Evolutionary conservation across 2,113 vertebrate genomes (phyloP), one percentile per base, ranked within the genome.

Genomic region (Lepidothrix coronata): DNA sequence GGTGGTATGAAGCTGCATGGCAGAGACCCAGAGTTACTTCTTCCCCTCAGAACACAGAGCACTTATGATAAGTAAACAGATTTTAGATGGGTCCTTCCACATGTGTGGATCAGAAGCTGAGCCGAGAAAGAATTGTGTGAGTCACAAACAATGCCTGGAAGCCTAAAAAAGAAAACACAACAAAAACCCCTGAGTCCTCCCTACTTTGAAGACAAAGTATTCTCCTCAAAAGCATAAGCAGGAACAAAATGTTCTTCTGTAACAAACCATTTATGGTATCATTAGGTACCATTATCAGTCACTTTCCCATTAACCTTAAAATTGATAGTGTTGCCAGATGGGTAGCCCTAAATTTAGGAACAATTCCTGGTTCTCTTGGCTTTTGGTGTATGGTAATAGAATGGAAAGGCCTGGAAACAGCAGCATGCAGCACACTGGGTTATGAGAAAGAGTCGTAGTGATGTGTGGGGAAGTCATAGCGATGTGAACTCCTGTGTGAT

Each of bases 141-240:
- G 58, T 85, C 87, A 94, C 1, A 2, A 95, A 97, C 94, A 96
- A 96, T 97, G 89, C 94, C 94, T 79, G 96, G 96, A 97, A 97
- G 85, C 91, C 31, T 37, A 3, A 83, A 85, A 89, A 92, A 89
- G 7, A 41, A n/a, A 21, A 22, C 12, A 16, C 11, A 41, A 55
- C 24, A 88, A 75, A 87, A 85, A 71, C 1, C 15, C 18, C 12
- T 2, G 57, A 85, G 43, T 74, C 51, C 79, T 90, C 63, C 30
- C 55, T 63, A 49, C 43, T 78, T 59, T 91, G 76, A 88, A 94
- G 85, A 71, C 49, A 66, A 2, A 73, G n/a, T 33, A 84, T 52
- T 91, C 48, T 59, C 43, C 77, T 68, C 84, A 88, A 92, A 92
- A 83, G 74, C 70, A 39, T 37, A 72, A 44, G 39, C 44, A 87